Evolutionary conservation across 1,140 invertebrate genomes (phyloP).

Genomic region (Rhagoletis zephyria): DNA sequence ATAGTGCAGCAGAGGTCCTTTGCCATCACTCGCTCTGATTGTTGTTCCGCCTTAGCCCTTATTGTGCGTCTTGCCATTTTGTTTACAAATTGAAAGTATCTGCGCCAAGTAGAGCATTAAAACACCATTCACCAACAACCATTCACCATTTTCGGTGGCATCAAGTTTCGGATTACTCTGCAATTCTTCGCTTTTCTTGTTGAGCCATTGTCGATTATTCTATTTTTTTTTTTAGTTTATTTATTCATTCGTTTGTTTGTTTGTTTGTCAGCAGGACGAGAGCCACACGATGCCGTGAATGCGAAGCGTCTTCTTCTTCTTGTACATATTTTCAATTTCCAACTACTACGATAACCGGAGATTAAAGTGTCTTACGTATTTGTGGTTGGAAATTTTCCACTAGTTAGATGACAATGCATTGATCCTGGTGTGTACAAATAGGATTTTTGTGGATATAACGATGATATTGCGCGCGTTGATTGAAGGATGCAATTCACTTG

Average conservation of each 20-base stretch:
- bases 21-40: constrained; percentile 8
- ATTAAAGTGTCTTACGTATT: constrained; percentile 39
- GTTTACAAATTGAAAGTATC: constrained; percentile 39
- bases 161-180: constrained; percentile 5
- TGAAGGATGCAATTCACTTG: constrained; percentile 28
- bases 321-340: constrained; percentile 11
- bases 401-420: constrained; percentile 40
- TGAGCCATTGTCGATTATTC: background rate
- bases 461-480: constrained; percentile 9
- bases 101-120: constrained; percentile 23
- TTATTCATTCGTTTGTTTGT: too few species aligned
- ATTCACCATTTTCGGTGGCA: constrained; percentile 44
- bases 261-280: background rate
- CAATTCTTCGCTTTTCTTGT: background rate
- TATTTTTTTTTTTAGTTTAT: background rate
- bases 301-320: too few species aligned
- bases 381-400: constrained; percentile 2
- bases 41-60: background rate
- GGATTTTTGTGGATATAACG: background rate
- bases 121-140: constrained; percentile 30
- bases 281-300: background rate
- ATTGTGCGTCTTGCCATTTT: constrained; percentile 1
- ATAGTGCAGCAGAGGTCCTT: background rate
- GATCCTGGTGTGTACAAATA: constrained; percentile 5
- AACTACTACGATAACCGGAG: constrained; percentile 15